Conservation (phyloP, 2,113 vertebrate species). For the Pluvialis apricaria region DNA sequence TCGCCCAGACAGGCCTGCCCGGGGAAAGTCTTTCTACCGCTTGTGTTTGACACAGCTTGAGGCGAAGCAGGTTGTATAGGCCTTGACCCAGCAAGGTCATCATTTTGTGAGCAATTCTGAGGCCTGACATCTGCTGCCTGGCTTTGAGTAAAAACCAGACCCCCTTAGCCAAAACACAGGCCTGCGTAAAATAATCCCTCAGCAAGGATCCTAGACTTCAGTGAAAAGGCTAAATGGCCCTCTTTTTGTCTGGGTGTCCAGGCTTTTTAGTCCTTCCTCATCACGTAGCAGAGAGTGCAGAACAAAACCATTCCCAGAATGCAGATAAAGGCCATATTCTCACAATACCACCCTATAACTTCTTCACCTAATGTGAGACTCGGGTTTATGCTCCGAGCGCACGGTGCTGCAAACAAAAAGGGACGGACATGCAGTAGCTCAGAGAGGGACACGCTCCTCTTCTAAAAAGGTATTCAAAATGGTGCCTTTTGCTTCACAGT, state of each 20-base stretch:
- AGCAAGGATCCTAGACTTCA: slow-evolving; percentile 76
- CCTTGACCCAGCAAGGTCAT: slow-evolving; percentile 76
- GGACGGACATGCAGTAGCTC: neutral
- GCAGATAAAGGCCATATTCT: slow-evolving; percentile 65
- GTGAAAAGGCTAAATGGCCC: slow-evolving; percentile 73
- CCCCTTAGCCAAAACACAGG: slow-evolving; percentile 73
- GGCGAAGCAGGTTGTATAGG: slow-evolving; percentile 68
- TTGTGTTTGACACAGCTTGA: slow-evolving; percentile 74
- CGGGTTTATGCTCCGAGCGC: neutral
- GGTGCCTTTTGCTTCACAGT: neutral
- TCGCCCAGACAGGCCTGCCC: slow-evolving; percentile 63
- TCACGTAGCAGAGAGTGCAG: slow-evolving; percentile 46
- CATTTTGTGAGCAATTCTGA: slow-evolving; percentile 75
- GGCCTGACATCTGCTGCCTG: slow-evolving; percentile 79
- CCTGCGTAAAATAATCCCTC: slow-evolving; percentile 75
- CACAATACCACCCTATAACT: slow-evolving; percentile 43
- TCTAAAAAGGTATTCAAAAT: neutral
- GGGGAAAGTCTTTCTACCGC: slow-evolving; percentile 65
- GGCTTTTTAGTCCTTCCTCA: slow-evolving; percentile 56
- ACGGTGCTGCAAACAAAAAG: slow-evolving; percentile 15
- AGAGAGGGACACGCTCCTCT: neutral
- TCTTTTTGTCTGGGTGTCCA: slow-evolving; percentile 68
- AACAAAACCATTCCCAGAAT: slow-evolving; percentile 66
- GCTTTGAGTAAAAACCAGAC: slow-evolving; percentile 71
- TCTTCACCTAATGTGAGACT: slow-evolving; percentile 35